Evolutionary conservation across 2,888 invertebrate species (phyloP), one percentile per base, ranked within the genome.

Genomic region (Scrobipalpa costella): DNA sequence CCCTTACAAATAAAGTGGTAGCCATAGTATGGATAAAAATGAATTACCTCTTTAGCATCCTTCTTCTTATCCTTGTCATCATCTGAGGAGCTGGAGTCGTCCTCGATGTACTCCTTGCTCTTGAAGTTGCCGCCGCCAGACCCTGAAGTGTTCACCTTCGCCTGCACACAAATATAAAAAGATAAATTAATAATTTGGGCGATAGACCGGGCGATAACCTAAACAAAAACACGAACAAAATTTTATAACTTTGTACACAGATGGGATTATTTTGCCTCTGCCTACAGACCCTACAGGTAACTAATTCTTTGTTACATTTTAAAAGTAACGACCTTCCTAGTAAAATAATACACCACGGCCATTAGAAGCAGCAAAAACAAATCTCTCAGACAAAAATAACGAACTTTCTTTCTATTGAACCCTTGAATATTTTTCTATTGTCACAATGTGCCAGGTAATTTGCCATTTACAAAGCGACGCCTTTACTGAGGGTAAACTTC

Each of bases 91-190:
- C 93, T 94, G 62, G 93, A 92, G 71, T 94, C 94, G 62, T 94
- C 95, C 17, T 95, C 96, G 58, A 98, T 96, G 76, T 97, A 98
- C 86, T 98, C 98, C 82, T 97, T 98, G 80, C 98, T 98, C 81
- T 97, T 98, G 83, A 96, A 98, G 70, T 92, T 90, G 57, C 57
- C 34, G 33, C 33, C 7, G 0, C 79, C 73, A 0, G 93, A 92
- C 17, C 93, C 71, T 21, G 66, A 79, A 67, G 70, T 79, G 65
- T 84, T 88, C 7, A 85, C 77, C 68, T 92, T 92, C 0, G 90
- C 77, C 70, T 87, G 47, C n/a, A 13, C 2, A 27, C 27, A 27
- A 19, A 2, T 11, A 15, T n/a, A 19, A 19, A 6, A 17, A 57
- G 9, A 9, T 9, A 34, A 9, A 57, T 7, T 34, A 7, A 55